A percentile compares a stretch with the other conserved stretches of the same genome.
phyloP scores from a whole-genome alignment of 2,113 vertebrate genomes.

The Megaceryle maxima region DNA sequence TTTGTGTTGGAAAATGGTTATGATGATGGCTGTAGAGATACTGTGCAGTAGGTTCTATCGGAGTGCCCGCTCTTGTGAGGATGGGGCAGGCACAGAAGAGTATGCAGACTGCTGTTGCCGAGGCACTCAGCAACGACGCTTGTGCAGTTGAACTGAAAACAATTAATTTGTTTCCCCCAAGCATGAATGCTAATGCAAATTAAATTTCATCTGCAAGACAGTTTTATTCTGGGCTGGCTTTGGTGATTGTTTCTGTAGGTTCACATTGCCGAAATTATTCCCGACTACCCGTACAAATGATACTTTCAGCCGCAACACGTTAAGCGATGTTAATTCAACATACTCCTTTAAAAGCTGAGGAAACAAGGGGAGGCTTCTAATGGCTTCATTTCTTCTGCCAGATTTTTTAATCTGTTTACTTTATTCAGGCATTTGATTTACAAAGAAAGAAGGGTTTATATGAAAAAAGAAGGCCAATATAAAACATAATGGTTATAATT shows the following conservation, averaged over 20 bases:
- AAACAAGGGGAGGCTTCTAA: background rate
- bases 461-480: background rate
- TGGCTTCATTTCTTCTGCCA: background rate
- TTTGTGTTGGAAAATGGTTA: background rate
- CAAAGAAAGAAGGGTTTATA: background rate
- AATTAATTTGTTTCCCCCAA: background rate
- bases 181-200: constrained; percentile 19
- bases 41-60: background rate
- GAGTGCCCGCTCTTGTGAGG: background rate
- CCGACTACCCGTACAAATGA: background rate
- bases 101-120: background rate
- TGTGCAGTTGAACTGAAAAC: fast-evolving
- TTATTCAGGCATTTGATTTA: background rate
- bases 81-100: background rate
- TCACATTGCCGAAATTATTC: background rate
- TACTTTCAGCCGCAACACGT: background rate
- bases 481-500: background rate
- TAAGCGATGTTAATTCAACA: background rate
- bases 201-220: background rate
- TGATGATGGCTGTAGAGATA: background rate
- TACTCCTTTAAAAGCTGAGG: background rate
- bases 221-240: constrained; percentile 23
- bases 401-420: background rate
- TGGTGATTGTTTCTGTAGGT: background rate
- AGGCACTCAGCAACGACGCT: background rate